Evolutionary conservation across 2,113 vertebrate species (phyloP).

Genomic region (Lethenteron camtschaticum): DNA sequence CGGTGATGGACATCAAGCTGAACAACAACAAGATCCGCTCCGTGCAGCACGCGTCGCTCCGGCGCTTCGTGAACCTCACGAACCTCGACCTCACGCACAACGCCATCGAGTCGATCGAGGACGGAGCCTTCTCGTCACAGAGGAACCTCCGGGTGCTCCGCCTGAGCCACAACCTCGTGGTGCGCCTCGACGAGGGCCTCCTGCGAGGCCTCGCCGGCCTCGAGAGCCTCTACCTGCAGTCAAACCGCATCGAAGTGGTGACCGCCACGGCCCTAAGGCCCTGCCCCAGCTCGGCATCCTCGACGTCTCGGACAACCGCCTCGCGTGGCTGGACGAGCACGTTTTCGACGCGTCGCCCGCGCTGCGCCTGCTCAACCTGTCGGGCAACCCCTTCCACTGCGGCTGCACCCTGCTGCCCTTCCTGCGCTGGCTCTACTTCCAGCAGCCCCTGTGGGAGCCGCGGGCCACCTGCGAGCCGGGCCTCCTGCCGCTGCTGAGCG

Average conservation of each 20-base stretch:
- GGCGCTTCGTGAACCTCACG: slow-evolving; percentile 83
- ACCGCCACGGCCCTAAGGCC: slow-evolving; percentile 72
- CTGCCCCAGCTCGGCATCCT: slow-evolving; percentile 76
- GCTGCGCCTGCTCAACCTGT: slow-evolving; percentile 72
- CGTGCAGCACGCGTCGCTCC: slow-evolving; percentile 71
- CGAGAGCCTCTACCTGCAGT: slow-evolving; percentile 86
- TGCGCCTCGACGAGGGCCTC: slow-evolving; percentile 86
- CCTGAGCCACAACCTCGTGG: slow-evolving; percentile 82
- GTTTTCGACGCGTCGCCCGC: slow-evolving; percentile 55
- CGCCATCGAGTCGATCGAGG: slow-evolving; percentile 89
- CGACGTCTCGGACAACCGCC: slow-evolving; percentile 78
- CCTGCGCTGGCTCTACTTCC: slow-evolving; percentile 44
- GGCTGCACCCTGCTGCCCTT: slow-evolving; percentile 75
- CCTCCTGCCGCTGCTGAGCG: too few relatives aligned
- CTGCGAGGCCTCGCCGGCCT: slow-evolving; percentile 66
- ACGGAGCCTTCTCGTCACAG: slow-evolving; percentile 79
- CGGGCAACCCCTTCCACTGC: slow-evolving; percentile 87
- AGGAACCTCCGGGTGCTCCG: slow-evolving; percentile 82
- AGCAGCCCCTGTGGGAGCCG: too few relatives aligned
- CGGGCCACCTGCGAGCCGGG: too few relatives aligned
- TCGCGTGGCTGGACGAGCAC: slow-evolving; percentile 56
- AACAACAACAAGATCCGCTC: slow-evolving; percentile 94
- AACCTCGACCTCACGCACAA: slow-evolving; percentile 97
- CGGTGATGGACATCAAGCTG: slow-evolving; percentile 74
- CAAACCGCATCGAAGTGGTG: slow-evolving; percentile 87